Base-by-base conservation (phyloP, 37 sponge, comb jelly and placozoan genomes). In the Tethya wilhelma region DNA sequence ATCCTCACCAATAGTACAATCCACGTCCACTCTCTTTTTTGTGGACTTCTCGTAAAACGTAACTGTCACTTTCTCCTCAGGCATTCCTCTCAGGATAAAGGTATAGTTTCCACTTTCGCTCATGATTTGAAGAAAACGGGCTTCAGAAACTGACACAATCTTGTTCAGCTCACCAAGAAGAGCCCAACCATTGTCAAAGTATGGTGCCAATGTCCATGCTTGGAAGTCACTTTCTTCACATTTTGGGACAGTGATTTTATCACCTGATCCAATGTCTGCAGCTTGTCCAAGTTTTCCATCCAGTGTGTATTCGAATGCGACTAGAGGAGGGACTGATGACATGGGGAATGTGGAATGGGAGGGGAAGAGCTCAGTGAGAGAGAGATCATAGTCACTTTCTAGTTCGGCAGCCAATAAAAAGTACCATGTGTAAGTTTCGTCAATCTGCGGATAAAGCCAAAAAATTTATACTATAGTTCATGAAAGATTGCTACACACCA, bases 161-260 rank as follows among this genome's bases (percentile, higher is more conserved):
- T 93, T 93, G 22, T 57, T 53, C 66, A 81, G 40, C 62, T 93
- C 93, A 26, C 93, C 93, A 59, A 93, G 78, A n/a, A 93, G 67
- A 20, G 46, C 72, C 73, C 65, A 71, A 1, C 90, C 85, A 62
- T 75, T 88, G 6, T 55, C 5, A 0, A 84, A 1, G 0, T 77
- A 42, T 0, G 89, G 89, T 28, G 89, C 89, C 38, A 93, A 31
- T 30, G 41, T 29, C 85, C 85, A 89, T 32, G 79, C 76, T 23
- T 83, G 69, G 56, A 88, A 93, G 36, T 88, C 79, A 1, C 41
- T n/a, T 44, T 59, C 26, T 11, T 42, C 82, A 57, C 86, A 89
- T 11, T 71, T 34, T 44, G 76, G 62, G 20, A 89, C 30, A 23
- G 38, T 30, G 2, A 89, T 29, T 9, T 65, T 30, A 17, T 42